Evolutionary conservation across 2,113 vertebrate genomes (phyloP).

Genomic region (Sapayoa aenigma): DNA sequence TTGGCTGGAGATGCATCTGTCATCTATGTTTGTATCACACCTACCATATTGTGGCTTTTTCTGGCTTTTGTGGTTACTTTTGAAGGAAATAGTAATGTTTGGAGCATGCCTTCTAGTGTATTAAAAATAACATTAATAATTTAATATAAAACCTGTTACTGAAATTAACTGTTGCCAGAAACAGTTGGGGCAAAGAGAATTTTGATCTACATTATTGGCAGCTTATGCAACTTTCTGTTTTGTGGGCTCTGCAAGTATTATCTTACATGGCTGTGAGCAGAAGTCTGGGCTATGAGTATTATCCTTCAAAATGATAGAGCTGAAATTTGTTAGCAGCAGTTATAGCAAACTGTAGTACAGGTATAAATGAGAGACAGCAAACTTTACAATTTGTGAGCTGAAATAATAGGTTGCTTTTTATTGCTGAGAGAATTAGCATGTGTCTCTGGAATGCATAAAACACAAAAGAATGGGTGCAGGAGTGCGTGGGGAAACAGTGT

Average conservation of each 20-base stretch:
- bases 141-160: neutral
- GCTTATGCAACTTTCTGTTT: neutral
- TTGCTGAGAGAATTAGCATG: neutral
- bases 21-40: neutral
- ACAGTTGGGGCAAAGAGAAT: neutral
- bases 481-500: fast-evolving
- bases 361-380: neutral
- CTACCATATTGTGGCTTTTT: neutral
- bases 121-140: neutral
- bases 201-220: neutral
- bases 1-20: neutral
- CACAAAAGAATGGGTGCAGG: neutral
- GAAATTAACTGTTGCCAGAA: neutral
- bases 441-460: neutral
- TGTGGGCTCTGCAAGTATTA: neutral
- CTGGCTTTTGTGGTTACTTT: neutral
- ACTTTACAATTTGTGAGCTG: neutral
- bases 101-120: neutral
- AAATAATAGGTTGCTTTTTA: neutral
- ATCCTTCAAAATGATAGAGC: neutral
- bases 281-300: neutral
- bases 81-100: neutral
- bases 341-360: neutral
- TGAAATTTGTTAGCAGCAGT: neutral
- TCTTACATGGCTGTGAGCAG: neutral